These are phyloP conservation scores for Salmo trutta DNA, from an alignment of 2,797 vertebrate genomes.

Conservation along the genomic window DNA sequence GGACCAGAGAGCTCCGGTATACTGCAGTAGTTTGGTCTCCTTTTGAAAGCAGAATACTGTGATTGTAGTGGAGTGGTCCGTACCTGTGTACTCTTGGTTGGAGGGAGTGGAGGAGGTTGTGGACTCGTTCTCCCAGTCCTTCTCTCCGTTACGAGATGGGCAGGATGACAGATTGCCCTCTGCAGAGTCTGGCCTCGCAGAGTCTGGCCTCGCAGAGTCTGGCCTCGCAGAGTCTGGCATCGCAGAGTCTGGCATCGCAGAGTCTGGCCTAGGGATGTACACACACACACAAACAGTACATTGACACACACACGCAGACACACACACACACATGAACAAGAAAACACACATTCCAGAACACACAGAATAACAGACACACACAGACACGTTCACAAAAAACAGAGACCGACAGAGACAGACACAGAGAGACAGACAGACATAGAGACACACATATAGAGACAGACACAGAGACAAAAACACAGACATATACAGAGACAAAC, in stretches of 20 bases:
- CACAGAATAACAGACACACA: conserved; percentile 1
- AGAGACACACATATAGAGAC: conserved; percentile 28
- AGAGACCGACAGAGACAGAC: conserved; percentile 3
- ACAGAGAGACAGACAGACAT: no score
- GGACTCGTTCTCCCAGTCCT: conserved; percentile 97
- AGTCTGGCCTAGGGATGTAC: no score
- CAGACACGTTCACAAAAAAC: neutral
- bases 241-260: no score
- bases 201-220: no score
- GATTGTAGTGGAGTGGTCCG: neutral
- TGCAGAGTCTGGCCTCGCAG: conserved; percentile 79
- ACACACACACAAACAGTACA: no score
- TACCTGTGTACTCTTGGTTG: conserved; percentile 96
- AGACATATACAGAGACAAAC: conserved; percentile 30
- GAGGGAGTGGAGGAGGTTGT: conserved; percentile 95
- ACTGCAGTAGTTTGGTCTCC: neutral
- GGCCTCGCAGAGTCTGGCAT: neutral
- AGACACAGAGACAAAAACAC: conserved; percentile 18
- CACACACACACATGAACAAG: no score
- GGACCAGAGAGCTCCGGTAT: neutral
- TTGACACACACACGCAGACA: conserved; percentile 9
- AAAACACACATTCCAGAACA: neutral
- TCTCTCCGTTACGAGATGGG: conserved; percentile 91
- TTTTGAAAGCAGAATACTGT: neutral
- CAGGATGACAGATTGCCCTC: conserved; percentile 91